Base-by-base conservation (phyloP, 2,888 invertebrate species). In the Furcula furcula region DNA sequence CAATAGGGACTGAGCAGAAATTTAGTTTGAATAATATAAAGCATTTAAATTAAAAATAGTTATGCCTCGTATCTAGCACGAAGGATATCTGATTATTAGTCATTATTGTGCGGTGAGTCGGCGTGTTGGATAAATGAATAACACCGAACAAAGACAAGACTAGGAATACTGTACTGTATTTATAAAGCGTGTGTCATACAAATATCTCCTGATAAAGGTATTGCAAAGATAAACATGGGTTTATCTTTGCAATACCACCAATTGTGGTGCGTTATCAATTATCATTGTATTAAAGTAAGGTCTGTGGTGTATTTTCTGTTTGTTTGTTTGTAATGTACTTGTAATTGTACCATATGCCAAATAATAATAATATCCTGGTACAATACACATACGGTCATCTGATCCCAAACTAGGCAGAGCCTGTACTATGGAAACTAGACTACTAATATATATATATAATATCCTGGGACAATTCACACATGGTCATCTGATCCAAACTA, bases 181-280 rank as follows among this genome's bases (percentile, higher is more conserved):
- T 39, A 35, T 27, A 44, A 29, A 41, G 22, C 25, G 31, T 34
- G 33, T 33, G 39, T 32, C 41, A 43, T 37, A 36, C 38, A 47
- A 46, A 52, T 42, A 53, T 37, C 31, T 35, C 28, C 25, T 40
- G 35, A 48, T 47, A 46, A 50, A 53, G 35, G 43, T 45, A 43
- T 42, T 42, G 36, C 42, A 29, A 29, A 52, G 51, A 62, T 60
- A 60, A 50, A 36, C n/a, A n/a, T n/a, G n/a, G n/a, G n/a, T n/a
- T n/a, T n/a, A n/a, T n/a, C n/a, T n/a, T n/a, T n/a, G n/a, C n/a
- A n/a, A n/a, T n/a, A n/a, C n/a, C n/a, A n/a, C n/a, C n/a, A n/a
- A n/a, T n/a, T n/a, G n/a, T n/a, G n/a, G n/a, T 34, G 21, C 16
- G 2, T 26, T 25, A 4, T 14, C 0, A 13, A 9, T 26, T 26